Evolutionary conservation across 2,888 invertebrate species (phyloP), one percentile per base, ranked within the genome.

Genomic region (Erebia palarica): DNA sequence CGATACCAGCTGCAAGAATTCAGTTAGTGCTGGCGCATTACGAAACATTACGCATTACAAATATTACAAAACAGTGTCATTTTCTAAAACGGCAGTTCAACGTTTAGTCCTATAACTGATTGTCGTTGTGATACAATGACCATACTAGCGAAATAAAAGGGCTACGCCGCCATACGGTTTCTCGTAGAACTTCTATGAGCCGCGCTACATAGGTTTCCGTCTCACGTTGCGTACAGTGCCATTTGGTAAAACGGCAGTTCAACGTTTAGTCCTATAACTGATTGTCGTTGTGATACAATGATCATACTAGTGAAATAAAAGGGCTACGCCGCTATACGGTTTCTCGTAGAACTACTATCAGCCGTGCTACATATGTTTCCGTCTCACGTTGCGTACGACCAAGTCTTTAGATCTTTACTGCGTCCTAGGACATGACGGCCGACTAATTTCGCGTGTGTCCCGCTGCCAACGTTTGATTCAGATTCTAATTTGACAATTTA

Each of bases 381-480:
- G 55, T 18, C 55, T 10, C 55, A 55, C 9, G 55, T 55, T 18
- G 55, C 18, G 18, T 55, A 2, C 18, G 55, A 10, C 55, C 55
- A 55, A 55, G 3, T 3, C 55, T 18, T 55, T 18, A 55, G 55
- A 55, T 60, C 55, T 60, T 70, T 60, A 70, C 44, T 55, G 49
- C 27, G 68, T 53, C 68, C 60, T 60, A 61, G 68, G 68, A 61
- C 53, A n/a, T 42, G 53, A 42, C 27, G 42, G 53, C 60, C 80
- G 79, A 86, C 85, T 84, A 84, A 86, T 85, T 85, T 83, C 81
- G 80, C 83, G 77, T 78, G 82, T 81, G 83, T 79, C 75, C 77
- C 81, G 81, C 78, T 88, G 90, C 90, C 90, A 91, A 86, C 85
- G 80, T 85, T 86, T 84, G 86, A 88, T 86, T 86, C 87, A 85